phyloP scores from a whole-genome alignment of 2,888 invertebrate genomes.

The Cheilosia pagana region DNA sequence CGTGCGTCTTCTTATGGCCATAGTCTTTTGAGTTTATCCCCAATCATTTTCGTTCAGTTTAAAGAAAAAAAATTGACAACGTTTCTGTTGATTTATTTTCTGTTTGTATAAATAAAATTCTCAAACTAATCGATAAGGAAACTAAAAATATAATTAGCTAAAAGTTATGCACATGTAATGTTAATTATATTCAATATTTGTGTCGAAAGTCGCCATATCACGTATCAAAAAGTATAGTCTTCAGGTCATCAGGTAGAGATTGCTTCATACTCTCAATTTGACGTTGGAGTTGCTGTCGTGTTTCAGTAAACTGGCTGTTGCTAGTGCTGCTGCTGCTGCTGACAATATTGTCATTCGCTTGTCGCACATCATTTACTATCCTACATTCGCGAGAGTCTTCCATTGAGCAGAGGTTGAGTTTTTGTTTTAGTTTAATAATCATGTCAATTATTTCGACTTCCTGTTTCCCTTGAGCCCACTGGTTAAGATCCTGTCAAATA shows the following conservation, averaged over 20 bases:
- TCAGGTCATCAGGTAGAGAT: conserved; percentile 94
- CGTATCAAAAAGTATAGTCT: conserved; percentile 86
- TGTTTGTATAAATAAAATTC: conserved; percentile 6
- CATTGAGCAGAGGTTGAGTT: conserved; percentile 87
- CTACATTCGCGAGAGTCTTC: conserved; percentile 84
- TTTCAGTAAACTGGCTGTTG: conserved; percentile 82
- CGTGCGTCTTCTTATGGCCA: no score
- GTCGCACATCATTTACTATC: conserved; percentile 76
- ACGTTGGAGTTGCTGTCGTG: conserved; percentile 87
- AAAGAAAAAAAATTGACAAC: not conserved
- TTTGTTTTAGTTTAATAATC: conserved; percentile 95
- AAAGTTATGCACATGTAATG: conserved; percentile 10
- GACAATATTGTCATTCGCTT: conserved; percentile 15
- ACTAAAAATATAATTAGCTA: conserved; percentile 30
- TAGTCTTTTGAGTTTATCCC: no score
- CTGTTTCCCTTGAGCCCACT: conserved; percentile 95
- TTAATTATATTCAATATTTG: conserved; percentile 12
- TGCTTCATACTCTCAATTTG: conserved; percentile 92
- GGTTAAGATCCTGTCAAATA: conserved; percentile 90
- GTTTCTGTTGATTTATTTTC: conserved; percentile 6
- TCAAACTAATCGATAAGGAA: not conserved
- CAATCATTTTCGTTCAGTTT: not conserved
- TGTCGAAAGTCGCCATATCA: conserved; percentile 57
- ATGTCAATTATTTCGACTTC: conserved; percentile 99
- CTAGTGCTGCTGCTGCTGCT: conserved; percentile 13